Conservation (phyloP, 2,888 invertebrate species). For the Deroplatys truncata region DNA sequence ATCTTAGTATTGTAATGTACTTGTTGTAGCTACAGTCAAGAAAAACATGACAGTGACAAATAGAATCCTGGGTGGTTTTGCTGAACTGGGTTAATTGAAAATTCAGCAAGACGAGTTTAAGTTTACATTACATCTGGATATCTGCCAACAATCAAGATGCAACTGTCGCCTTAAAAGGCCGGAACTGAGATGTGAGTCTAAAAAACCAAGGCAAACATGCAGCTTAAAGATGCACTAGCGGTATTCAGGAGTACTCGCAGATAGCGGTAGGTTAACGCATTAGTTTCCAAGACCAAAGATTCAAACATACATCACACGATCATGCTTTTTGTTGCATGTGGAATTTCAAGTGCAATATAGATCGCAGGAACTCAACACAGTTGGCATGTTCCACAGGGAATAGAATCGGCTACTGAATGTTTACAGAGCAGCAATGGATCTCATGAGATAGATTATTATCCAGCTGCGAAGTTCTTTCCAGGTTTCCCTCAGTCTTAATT, state of each 20-base stretch:
- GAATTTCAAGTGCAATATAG: neutral
- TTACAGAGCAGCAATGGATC: too few species aligned
- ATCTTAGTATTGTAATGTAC: too few species aligned
- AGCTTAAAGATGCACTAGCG: neutral
- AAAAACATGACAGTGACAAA: neutral
- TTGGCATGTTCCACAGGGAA: too few species aligned
- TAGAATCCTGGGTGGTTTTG: neutral
- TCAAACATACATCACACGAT: neutral
- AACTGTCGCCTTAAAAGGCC: neutral
- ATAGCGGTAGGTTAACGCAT: neutral
- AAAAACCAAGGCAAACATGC: neutral
- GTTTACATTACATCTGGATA: neutral
- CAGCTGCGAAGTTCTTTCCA: too few species aligned
- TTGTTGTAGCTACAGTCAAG: neutral
- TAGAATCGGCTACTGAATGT: too few species aligned
- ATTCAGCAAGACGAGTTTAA: neutral
- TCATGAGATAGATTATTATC: too few species aligned
- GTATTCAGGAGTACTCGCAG: neutral
- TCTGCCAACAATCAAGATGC: neutral
- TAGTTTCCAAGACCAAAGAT: neutral
- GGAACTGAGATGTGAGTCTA: neutral
- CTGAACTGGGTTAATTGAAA: neutral
- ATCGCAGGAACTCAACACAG: neutral
- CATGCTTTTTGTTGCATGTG: neutral
- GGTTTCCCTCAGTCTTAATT: too few species aligned